These are phyloP conservation scores for Albula glossodonta DNA, from an alignment of 2,113 vertebrate species.

Conservation along the genomic window DNA sequence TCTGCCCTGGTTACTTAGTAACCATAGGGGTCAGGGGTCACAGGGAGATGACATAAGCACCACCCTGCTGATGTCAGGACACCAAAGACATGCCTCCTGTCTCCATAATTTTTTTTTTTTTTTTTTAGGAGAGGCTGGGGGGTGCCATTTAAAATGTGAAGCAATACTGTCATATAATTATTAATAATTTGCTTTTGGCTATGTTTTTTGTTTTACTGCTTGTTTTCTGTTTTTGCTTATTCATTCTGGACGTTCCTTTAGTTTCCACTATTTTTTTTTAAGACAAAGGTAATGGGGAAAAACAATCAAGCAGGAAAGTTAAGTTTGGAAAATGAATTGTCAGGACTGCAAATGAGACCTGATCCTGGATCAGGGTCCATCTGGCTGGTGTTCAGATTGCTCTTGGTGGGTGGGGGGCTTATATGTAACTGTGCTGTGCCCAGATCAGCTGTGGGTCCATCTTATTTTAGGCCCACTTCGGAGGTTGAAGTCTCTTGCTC, in stretches of 20 bases:
- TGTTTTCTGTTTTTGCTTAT: conserved; percentile 25
- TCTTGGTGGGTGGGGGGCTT: no score
- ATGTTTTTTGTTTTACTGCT: conserved; percentile 14
- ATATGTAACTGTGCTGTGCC: no score
- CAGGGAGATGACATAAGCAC: not conserved
- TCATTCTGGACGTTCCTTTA: conserved; percentile 28
- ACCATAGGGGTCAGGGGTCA: not conserved
- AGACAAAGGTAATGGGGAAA: no score
- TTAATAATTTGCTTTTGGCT: not conserved
- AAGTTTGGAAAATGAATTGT: no score
- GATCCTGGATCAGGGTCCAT: no score
- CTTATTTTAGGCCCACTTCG: no score
- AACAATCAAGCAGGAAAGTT: no score
- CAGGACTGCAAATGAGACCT: no score
- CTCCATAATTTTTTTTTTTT: conserved; percentile 32
- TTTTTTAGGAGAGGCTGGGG: not conserved
- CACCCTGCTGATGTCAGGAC: conserved; percentile 38
- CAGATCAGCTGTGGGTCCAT: no score
- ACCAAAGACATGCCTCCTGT: conserved; percentile 56
- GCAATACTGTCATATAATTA: conserved; percentile 53
- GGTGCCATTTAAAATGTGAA: conserved; percentile 26
- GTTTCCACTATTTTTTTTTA: no score
- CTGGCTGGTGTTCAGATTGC: no score
- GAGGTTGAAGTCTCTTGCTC: no score
- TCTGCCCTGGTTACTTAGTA: conserved; percentile 8